Base-by-base conservation (phyloP, 1,140 invertebrate genomes). In the Dendrolimus kikuchii region DNA sequence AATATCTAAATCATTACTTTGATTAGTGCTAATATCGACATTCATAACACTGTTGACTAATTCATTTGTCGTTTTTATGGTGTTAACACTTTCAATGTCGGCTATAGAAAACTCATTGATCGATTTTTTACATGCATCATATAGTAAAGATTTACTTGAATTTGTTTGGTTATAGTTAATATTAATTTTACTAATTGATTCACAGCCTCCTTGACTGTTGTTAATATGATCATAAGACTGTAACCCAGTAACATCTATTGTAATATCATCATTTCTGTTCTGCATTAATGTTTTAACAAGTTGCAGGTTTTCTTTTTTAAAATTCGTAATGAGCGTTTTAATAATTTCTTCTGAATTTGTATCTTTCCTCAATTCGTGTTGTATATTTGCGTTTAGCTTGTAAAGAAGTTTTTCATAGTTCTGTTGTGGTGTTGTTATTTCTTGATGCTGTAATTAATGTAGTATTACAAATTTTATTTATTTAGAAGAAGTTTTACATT, bases 311-410 rank as follows among this genome's bases (percentile, higher is more conserved):
- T 74, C 59, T 49, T 57, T 49, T 67, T 78, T 86, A 56, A 86
- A 86, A 52, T 73, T 68, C 38, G 57, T 48, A 40, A 86, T 38
- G 23, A 81, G 60, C 47, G 53, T 45, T 55, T 69, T 69, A 5
- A 71, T 56, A 10, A 45, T 43, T 37, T 68, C 53, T 10, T 74
- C 57, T 38, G 57, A 50, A 38, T 66, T 58, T 40, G 59, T 40
- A 39, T 71, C 53, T 60, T 72, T 77, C 51, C 81, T 65, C 38
- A 39, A 63, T 66, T 84, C 73, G 52, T 68, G 60, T 55, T 62
- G 62, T 41, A 88, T 57, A 44, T 80, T 71, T 40, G 80, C 75
- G 46, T 78, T 71, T 5, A 87, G 45, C 48, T 77, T 62, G 46
- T 87, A 87, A 42, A 88, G 46, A 6, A 66, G 6, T 57, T 57